Base-by-base conservation (phyloP, 2,113 vertebrate species). In the Dicrurus megarhynchus region DNA sequence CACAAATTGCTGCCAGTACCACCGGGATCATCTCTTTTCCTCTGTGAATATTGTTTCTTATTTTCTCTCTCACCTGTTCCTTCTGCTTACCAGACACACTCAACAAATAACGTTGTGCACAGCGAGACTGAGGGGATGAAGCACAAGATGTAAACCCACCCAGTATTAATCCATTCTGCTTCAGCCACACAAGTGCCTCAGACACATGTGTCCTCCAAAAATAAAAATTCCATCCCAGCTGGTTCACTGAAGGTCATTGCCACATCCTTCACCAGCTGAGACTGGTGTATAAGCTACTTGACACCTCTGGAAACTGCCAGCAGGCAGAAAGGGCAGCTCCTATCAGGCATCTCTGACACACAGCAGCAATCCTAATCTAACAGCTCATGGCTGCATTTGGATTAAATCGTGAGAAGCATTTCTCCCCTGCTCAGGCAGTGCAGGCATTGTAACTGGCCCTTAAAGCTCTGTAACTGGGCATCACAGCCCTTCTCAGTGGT, bases 101-200 rank as follows among this genome's bases (percentile, higher is more conserved):
- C 22, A 59, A 56, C 32, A 87, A 74, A 44, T 6, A 4, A 14
- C 1, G 1, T 15, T 1, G 0, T 9, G 19, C 26, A 12, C 17
- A 30, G 30, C 1, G 23, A 77, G 44, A 17, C 21, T 6, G 33
- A 65, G 39, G 32, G 19, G 44, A 22, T 41, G 55, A 79, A 92
- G 46, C 44, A 9, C 49, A 22, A 50, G 32, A n/a, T 1, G 3
- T 21, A 56, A 89, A 89, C 1, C 13, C 14, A 59, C 18, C 6
- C 0, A n/a, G 0, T 16, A 6, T 27, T 3, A 33, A 76, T n/a
- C 57, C 56, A 2, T 17, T 21, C 3, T 42, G 27, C 67, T 56
- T 24, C 53, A 33, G 56, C 14, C 56, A 50, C 55, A 61, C 39
- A 23, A 50, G 22, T 4, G 20, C 39, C 44, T 69, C 37, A 27